These are phyloP conservation scores for Siderastrea siderea DNA, from an alignment of 92 coral and sea anemone genomes.

Conservation along the genomic window DNA sequence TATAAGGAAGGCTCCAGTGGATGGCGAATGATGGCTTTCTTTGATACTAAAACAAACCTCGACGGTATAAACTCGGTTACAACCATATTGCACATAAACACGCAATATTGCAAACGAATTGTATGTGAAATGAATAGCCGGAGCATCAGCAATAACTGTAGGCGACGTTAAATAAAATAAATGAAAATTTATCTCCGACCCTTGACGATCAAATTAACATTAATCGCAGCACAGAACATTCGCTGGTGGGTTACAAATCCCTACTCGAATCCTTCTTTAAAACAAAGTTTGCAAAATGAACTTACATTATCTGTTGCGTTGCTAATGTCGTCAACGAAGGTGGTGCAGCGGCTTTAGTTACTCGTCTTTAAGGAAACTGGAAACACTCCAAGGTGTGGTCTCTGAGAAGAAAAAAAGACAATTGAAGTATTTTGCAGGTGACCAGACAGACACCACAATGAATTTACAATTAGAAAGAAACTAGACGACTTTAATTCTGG, in stretches of 20 bases:
- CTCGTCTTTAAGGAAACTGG: background rate
- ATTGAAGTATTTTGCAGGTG: conserved; percentile 8
- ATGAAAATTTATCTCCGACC: conserved; percentile 1
- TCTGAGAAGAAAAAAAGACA: background rate
- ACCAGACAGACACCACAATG: background rate
- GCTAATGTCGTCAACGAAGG: background rate
- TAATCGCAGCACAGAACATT: background rate
- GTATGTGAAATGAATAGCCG: too few relatives aligned
- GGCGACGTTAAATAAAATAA: background rate
- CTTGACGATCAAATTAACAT: background rate
- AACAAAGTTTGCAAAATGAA: background rate
- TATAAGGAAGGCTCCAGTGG: too few relatives aligned
- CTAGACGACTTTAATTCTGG: background rate
- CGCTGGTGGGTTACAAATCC: too few relatives aligned
- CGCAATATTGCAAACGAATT: too few relatives aligned
- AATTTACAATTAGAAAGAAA: background rate
- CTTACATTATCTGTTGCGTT: background rate
- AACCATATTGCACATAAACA: too few relatives aligned
- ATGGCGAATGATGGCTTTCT: too few relatives aligned
- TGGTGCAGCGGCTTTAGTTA: background rate
- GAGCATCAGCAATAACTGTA: background rate
- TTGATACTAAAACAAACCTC: too few relatives aligned
- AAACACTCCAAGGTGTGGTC: conserved; percentile 31
- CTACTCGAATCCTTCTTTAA: background rate
- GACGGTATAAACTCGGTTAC: too few relatives aligned